Evolutionary conservation across 2,888 invertebrate species (phyloP), one percentile per base, ranked within the genome.

Genomic region (Dione juno): DNA sequence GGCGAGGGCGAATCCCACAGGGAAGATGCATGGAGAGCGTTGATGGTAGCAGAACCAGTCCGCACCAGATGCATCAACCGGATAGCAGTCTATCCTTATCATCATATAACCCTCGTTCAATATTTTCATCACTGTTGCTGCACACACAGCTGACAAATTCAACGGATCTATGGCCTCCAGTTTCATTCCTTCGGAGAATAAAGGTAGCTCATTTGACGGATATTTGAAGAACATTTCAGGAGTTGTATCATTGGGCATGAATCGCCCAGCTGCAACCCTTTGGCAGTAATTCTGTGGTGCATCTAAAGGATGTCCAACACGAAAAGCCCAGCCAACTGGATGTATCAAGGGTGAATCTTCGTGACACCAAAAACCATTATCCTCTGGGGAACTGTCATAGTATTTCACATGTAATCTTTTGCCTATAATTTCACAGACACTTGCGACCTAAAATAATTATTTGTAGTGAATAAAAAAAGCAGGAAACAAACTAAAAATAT

Each of bases 41-140:
- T 97, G 96, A 85, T 99, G 99, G 84, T 99, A 98, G 84, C 99
- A 99, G 85, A 99, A 98, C 98, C 98, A 98, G 87, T 99, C 99
- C 0, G 97, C 96, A n/a, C 96, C 96, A 69, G 96, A 94, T 37
- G 95, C 95, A 81, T 97, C 97, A 0, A 96, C 96, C 71, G 97
- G 97, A 84, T 97, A 98, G 50, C 97, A 98, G 86, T 99, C 99
- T 81, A 99, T 98, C 77, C 98, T 82, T 74, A 99, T 97, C 98
- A 99, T 98, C 87, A 99, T 96, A 83, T 98, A 99, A 70, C 98
- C 98, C 84, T 97, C 97, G 78, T 96, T 96, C 43, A 99, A 89
- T 67, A 99, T 98, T 89, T 97, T 97, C 96, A 97, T 98, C 1
- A 99, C 97, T 0, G 99, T 98, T 0, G 99, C 99, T 0, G 98